These are phyloP conservation scores for Pogonomyrmex californicus DNA, from an alignment of 1,140 invertebrate genomes.

Conservation along the genomic window DNA sequence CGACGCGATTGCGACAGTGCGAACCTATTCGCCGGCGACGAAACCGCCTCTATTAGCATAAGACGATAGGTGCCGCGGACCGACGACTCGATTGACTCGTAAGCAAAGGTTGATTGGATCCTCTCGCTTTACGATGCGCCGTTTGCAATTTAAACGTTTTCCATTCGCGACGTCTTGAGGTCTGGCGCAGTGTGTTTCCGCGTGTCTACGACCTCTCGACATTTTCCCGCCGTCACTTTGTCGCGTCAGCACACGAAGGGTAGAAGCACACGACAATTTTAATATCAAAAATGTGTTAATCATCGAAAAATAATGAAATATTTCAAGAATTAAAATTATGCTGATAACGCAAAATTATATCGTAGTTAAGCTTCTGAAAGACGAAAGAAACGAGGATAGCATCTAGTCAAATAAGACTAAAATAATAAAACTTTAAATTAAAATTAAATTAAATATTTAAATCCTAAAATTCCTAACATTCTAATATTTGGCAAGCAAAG, in stretches of 20 bases:
- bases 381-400: neutral
- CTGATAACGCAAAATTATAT: neutral
- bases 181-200: slow-evolving; percentile 51
- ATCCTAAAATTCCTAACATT: too few species aligned
- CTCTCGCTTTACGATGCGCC: slow-evolving; percentile 61
- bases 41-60: slow-evolving; percentile 66
- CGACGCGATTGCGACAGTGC: slow-evolving; percentile 23
- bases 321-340: slow-evolving; percentile 8
- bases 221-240: slow-evolving; percentile 48
- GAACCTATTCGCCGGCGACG: slow-evolving; percentile 49
- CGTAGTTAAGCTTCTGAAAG: neutral
- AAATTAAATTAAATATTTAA: too few species aligned
- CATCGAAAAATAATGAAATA: neutral
- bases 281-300: neutral
- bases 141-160: slow-evolving; percentile 72
- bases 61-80: slow-evolving; percentile 59
- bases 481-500: neutral
- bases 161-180: slow-evolving; percentile 56
- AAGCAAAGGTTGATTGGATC: slow-evolving; percentile 74
- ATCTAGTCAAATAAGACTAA: neutral
- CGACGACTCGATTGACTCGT: slow-evolving; percentile 69
- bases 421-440: neutral
- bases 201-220: slow-evolving; percentile 52
- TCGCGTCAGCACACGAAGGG: neutral
- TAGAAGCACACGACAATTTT: slow-evolving; percentile 19